Percentiles rank a stretch among this genome's conserved stretches.
Evolutionary conservation across 1,140 invertebrate genomes (phyloP).

Genomic region (Lethocerus indicus): DNA sequence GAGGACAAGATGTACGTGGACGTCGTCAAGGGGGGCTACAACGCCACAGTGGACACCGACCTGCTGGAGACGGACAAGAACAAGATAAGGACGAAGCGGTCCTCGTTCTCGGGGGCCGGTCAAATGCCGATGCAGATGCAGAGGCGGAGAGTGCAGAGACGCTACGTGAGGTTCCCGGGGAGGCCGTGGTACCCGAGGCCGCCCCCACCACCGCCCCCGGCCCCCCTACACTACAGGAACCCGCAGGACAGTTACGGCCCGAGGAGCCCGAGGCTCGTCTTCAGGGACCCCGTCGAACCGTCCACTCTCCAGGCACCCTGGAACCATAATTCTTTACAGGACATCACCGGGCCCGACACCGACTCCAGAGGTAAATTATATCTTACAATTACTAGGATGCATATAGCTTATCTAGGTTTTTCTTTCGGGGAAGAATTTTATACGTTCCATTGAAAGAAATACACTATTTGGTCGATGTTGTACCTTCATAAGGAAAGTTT

Average conservation of each 20-base stretch:
- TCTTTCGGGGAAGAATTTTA: too few species aligned
- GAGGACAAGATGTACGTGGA: conserved; percentile 12
- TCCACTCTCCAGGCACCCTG: background rate
- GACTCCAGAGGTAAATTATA: too few species aligned
- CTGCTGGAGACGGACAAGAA: background rate
- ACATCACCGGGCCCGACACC: too few species aligned
- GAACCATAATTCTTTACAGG: conserved; percentile 5
- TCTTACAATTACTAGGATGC: too few species aligned
- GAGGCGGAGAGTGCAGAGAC: background rate
- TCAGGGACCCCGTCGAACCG: conserved; percentile 7
- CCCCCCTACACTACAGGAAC: too few species aligned
- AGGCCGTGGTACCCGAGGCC: conserved; percentile 7
- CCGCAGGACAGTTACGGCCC: too few species aligned
- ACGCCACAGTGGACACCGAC: background rate
- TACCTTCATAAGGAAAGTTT: too few species aligned
- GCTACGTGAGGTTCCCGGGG: conserved; percentile 11
- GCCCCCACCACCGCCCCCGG: background rate
- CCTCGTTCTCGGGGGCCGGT: background rate
- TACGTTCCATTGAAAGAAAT: too few species aligned
- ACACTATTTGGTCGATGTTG: too few species aligned
- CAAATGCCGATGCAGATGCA: background rate
- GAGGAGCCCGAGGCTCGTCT: conserved; percentile 9
- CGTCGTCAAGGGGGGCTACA: background rate
- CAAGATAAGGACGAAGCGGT: too few species aligned
- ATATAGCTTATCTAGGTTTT: too few species aligned